Evolutionary conservation across 2,888 invertebrate genomes (phyloP), one percentile per base, ranked within the genome.

Genomic region (Nymphalis urticae): DNA sequence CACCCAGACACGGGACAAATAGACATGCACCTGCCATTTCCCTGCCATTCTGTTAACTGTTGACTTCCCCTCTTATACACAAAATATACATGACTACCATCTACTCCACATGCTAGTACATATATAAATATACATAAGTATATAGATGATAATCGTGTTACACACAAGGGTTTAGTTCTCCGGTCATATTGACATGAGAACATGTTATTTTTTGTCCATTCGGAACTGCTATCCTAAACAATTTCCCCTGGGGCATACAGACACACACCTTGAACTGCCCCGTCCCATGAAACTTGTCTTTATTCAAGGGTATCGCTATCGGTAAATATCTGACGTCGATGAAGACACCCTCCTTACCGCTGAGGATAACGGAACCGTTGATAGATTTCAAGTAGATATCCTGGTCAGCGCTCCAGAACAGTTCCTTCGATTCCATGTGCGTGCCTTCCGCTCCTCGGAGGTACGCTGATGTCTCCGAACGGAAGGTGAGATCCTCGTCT

Each of bases 181-280:
- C 91, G 0, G 93, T 93, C 85, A 94, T 91, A 76, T 94, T 94
- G 21, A 95, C 88, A 79, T 94, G 94, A 0, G 94, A 94, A 80
- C 96, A 96, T 48, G 94, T 94, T 0, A 94, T 93, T 60, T 85
- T 89, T 66, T 88, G 88, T 0, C 94, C 94, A 0, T 93, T 93
- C 0, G 95, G 94, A 0, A 96, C 95, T 0, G 96, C 95, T 6
- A 98, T 94, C 71, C 95, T 93, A 80, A 97, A 98, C 63, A 98
- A 83, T 77, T 96, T 96, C 0, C 97, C 98, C 73, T 96, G 95
- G 0, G 97, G 97, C 96, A 97, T 97, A 80, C 98, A 98, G 0
- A 97, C 95, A 77, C 98, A 98, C 0, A 98, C 94, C 84, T 98
- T 97, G 78, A 95, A 98, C 82, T 97, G 97, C 0, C 94, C 91